phyloP scores from a whole-genome alignment of 1,140 invertebrate genomes.

The Eumaeus atala region DNA sequence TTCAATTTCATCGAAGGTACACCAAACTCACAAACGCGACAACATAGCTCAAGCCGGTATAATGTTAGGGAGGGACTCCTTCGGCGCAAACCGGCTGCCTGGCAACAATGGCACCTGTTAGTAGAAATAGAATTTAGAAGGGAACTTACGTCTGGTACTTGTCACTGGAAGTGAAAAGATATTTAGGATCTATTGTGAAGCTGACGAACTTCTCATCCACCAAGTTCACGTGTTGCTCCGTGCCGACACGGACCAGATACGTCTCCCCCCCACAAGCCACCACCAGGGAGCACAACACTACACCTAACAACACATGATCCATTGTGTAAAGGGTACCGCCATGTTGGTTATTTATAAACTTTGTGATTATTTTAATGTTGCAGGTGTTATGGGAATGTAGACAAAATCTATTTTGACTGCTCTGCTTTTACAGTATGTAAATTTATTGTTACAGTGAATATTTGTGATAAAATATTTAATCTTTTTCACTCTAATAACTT shows the following conservation, averaged over 20 bases:
- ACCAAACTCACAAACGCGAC: too few species aligned
- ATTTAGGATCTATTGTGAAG: slow-evolving; percentile 76
- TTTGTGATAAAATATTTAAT: too few species aligned
- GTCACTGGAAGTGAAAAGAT: slow-evolving; percentile 45
- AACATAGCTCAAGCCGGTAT: too few species aligned
- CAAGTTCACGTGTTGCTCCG: slow-evolving; percentile 67
- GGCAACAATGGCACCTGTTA: too few species aligned
- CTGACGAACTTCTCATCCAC: slow-evolving; percentile 79
- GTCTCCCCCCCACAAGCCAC: slow-evolving; percentile 31
- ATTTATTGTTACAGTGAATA: too few species aligned
- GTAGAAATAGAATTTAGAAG: slow-evolving; percentile 8
- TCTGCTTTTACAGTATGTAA: too few species aligned
- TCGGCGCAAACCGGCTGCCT: too few species aligned
- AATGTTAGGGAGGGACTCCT: too few species aligned
- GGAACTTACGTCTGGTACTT: slow-evolving; percentile 49
- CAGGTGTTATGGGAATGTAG: background rate
- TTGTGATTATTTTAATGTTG: slow-evolving; percentile 26
- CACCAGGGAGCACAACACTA: background rate
- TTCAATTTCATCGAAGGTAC: too few species aligned
- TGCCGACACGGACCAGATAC: slow-evolving; percentile 41
- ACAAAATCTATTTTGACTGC: background rate
- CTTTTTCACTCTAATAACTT: too few species aligned
- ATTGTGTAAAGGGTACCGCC: background rate
- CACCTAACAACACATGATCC: background rate
- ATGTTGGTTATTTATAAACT: slow-evolving; percentile 13